Evolutionary conservation across 2,797 vertebrate genomes (phyloP), one percentile per base, ranked within the genome.

Genomic region (Neopelma chrysocephalum): DNA sequence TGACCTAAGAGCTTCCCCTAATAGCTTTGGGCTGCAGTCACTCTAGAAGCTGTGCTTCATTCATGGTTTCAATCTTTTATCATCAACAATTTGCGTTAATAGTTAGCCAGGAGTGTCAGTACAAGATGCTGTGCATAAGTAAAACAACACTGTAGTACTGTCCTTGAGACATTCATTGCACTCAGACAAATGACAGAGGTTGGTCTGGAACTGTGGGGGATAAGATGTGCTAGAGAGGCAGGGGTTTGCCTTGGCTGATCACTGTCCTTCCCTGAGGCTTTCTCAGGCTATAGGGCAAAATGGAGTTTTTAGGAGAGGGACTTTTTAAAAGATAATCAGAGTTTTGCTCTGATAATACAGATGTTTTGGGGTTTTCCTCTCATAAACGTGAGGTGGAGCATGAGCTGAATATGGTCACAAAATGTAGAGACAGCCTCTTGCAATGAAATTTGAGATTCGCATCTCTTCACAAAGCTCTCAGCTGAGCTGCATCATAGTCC

Each of bases 121-220:
- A n/a, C 32, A 38, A 88, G 69, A 15, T 82, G 29, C 34, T 50
- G 29, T 57, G 38, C 29, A 62, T 68, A 21, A 29, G 36, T 36
- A 15, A 43, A 80, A 0, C 53, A 73, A 11, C 22, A 34, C 4
- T 2, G 3, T 31, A n/a, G 31, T 36, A 8, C 32, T 51, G 0
- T 25, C 22, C 84, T 45, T 2, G 16, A 89, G 58, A 22, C 2
- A 2, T 47, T 68, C 2, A 3, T 65, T 68, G 15, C 19, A 7
- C 26, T 68, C 11, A 65, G 38, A 34, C 23, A 61, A 54, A 20
- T 47, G 56, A 15, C 64, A 62, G 6, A 54, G 81, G n/a, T 27
- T 87, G 68, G 34, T 26, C 51, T n/a, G 54, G 19, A 69, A 58
- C 42, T 56, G 20, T 38, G 3, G 18, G 10, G 7, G 27, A 11